Evolutionary conservation across 1,140 invertebrate species (phyloP), one percentile per base, ranked within the genome.

Genomic region (Lasioglossum albipes): DNA sequence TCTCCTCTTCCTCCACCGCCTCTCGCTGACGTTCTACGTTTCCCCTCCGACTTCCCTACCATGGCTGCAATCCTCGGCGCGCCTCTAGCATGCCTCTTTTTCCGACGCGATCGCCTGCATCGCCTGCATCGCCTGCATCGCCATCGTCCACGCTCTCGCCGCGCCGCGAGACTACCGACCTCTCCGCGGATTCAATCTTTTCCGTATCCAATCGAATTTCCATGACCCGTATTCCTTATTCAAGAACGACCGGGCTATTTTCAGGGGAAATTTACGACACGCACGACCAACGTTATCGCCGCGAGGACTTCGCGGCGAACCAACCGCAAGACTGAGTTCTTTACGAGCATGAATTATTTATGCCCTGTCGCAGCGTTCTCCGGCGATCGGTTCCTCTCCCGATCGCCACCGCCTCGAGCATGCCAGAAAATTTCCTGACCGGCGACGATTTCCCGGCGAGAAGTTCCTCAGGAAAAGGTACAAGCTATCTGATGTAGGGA

Each of bases 281-380:
- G 70, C 16, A 18, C 45, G 42, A 59, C n/a, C 61, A 22, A n/a
- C 68, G 59, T 54, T 78, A 78, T 72, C 22, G 69, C 59, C 49
- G 45, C 31, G 12, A 41, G 59, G 59, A 65, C 66, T 52, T 66
- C 45, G 31, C 70, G 36, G 54, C 16, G 61, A 57, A 73, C 73
- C 70, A 57, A 73, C 73, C 70, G 77, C 77, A 45, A 66, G 62
- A 36, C 41, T 66, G 77, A 45, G 31, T 66, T 45, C 72, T 74
- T 74, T 66, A 79, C 76, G 59, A 57, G 61, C 61, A 79, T 79
- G 76, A 79, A 79, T 79, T 73, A 79, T 79, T 73, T 79, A 79
- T 73, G 61, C 27, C 45, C 69, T 73, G 76, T 79, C 75, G 79
- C 79, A 81, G 69, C 16, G 52, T 13, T 36, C 36, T 36, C 12